Evolutionary conservation across 2,888 invertebrate species (phyloP), one percentile per base, ranked within the genome.

Genomic region (Lasioglossum calceatum): DNA sequence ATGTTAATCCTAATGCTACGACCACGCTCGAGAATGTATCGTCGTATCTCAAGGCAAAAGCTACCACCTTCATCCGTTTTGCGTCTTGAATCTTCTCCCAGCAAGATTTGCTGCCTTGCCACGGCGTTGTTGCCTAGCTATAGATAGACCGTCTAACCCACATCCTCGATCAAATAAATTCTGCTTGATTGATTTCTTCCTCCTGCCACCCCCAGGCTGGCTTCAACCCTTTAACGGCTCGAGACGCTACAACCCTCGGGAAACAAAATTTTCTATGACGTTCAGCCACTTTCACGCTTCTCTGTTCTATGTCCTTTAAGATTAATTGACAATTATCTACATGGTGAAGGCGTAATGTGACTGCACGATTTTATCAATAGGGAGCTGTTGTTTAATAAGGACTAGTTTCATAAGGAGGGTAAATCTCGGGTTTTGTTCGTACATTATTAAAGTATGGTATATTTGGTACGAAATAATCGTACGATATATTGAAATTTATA

Each of bases 1-100:
- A 92, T 91, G 92, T 91, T 92, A 92, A 92, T 92, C 90, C 90
- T 89, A 84, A 82, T 81, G 80, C 89, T 82, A 86, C 80, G 81
- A 77, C 88, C 82, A 76, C 72, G 72, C 50, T 73, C 71, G 89
- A 83, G 87, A 87, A 88, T 81, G 87, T 88, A 88, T 89, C 86
- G 88, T 67, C 82, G 80, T 81, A 86, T 81, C 80, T 82, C 86
- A 77, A 86, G 86, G 87, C 82, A 74, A 82, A 83, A 81, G 84
- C 84, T 74, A 77, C 84, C 87, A 84, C 81, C 88, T 81, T 84
- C 79, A 67, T 81, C 58, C 19, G 82, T 74, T 27, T 58, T 73
- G 77, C 82, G 72, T 79, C 87, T 82, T 74, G 86, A 81, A 87
- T 87, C 86, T 79, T 73, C 86, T 58, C 50, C 47, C n/a, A 4